Base-by-base conservation (phyloP, 2,888 invertebrate species). In the Eupeodes latifasciatus region DNA sequence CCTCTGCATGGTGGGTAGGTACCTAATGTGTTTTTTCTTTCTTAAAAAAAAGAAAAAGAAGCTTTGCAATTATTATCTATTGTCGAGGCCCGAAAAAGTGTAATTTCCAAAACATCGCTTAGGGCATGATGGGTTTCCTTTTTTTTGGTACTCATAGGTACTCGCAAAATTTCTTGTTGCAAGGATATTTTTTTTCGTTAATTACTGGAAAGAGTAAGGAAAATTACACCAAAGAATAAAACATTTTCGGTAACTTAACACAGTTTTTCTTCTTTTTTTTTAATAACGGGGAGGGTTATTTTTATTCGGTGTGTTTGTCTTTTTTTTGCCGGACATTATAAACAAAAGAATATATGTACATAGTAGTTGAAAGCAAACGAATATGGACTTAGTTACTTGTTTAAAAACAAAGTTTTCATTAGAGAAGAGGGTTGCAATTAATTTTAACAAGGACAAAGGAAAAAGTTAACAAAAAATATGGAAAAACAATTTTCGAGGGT, bases 1-100 rank as follows among this genome's bases (percentile, higher is more conserved):
- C 27, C 27, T 27, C 27, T 47, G 53, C 6, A 36, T 36, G 59
- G 34, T 2, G 3, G 1, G 34, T 2, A 4, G 1, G 34, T 19
- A 19, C 19, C 27, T 34, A 34, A 67, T 34, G 34, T 67, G 5
- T 53, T n/a, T 27, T 27, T 27, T 27, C 27, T 27, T 27, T 27
- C 27, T 3, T 5, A 10, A 7, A 7, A 12, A 47, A 11, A 36
- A 4, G 5, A 16, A 27, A 27, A 34, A 40, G 40, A 61, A 72
- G 72, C 78, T 62, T 69, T 75, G 40, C 69, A 78, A 81, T 75
- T 76, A 80, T 59, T 81, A 81, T 62, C 74, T 74, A 78, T 85
- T 85, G 85, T 85, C 19, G 51, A 49, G 59, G 72, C 27, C 11
- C 36, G 12, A 51, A 16, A 55, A 62, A 47, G 62, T 53, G 55